Evolutionary conservation across 1,140 invertebrate genomes (phyloP), one percentile per base, ranked within the genome.

Genomic region (Pogonognathellus flavescens): DNA sequence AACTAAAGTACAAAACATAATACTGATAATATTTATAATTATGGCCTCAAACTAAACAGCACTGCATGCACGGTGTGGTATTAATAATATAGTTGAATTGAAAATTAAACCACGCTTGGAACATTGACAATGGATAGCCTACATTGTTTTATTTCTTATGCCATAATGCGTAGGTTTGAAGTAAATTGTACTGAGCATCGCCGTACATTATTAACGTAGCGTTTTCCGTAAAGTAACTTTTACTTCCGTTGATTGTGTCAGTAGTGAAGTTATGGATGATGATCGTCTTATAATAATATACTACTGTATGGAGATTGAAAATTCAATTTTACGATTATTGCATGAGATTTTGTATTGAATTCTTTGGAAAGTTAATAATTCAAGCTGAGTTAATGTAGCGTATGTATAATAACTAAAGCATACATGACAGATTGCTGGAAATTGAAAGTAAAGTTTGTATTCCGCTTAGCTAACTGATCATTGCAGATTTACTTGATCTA

Each of bases 1-100:
- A 41, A 1, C 31, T 41, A 3, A 3, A 41, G 1, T 41, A 41
- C 1, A 41, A 41, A 41, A 41, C 6, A 41, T 41, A 41, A 41
- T 41, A 3, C 1, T 41, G 31, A 6, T 41, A 41, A 41, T 41
- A 41, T 41, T 41, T 3, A 41, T 41, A 3, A 41, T 41, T 41
- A 41, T 66, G 25, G 20, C 7, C 57, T 9, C 20, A 60, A 60
- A 66, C 20, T 66, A 66, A 60, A 66, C 11, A 11, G 62, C 62
- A 25, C 62, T 66, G 62, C 62, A 66, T 66, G 62, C 62, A 66
- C 62, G 62, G 62, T 66, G 62, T 66, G 62, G 62, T 66, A 66
- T 22, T 22, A 66, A 25, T 66, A 66, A 66, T 66, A 66, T 25
- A 25, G 62, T 25, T 11, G 14, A 66, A 22, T 25, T 66, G 20